These are phyloP conservation scores for Emydocephalus ijimae DNA, from an alignment of 2,113 vertebrate species.

Conservation along the genomic window DNA sequence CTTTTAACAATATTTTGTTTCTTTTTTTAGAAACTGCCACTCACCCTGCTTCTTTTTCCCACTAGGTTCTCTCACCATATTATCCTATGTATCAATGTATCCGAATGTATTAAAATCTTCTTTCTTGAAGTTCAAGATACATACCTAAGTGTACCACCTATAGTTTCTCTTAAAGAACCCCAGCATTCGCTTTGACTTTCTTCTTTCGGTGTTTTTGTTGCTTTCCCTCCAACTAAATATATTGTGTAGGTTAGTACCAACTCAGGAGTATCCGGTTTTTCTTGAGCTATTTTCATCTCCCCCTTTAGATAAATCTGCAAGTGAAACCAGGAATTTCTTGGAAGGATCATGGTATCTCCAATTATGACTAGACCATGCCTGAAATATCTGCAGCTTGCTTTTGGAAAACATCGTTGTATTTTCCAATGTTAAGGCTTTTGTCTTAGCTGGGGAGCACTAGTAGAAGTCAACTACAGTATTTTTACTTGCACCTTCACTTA, in stretches of 20 bases:
- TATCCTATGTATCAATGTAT: neutral
- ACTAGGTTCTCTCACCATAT: neutral
- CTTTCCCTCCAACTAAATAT: neutral
- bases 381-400: neutral
- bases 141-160: neutral
- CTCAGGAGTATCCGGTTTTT: neutral
- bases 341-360: neutral
- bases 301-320: neutral
- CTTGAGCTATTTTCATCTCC: neutral
- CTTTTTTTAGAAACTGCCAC: neutral
- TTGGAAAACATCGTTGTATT: neutral
- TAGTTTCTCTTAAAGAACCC: neutral
- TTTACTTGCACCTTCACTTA: neutral
- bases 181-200: neutral
- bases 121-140: neutral
- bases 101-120: neutral
- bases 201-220: neutral
- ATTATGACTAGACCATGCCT: neutral
- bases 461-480: neutral
- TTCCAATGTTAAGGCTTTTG: neutral
- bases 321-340: neutral
- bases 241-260: neutral
- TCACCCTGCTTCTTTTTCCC: neutral
- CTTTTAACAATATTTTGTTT: neutral
- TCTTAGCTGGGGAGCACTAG: neutral